Evolutionary conservation across 1,140 invertebrate species (phyloP).

Genomic region (Drosophila sp.): DNA sequence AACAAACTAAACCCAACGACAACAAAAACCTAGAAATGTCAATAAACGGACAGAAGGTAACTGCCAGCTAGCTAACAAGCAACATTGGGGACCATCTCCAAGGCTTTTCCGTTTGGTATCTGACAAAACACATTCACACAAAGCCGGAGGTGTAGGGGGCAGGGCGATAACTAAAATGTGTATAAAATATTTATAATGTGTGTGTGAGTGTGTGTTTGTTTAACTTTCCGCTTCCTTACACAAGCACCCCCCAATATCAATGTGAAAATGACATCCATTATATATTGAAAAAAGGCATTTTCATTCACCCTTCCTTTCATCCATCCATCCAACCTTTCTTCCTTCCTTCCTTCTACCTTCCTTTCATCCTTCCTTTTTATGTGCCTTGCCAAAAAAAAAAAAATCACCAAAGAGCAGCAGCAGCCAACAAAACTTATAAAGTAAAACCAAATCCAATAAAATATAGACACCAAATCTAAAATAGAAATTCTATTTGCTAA

Average conservation of each 20-base stretch:
- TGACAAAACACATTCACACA: conserved; percentile 25
- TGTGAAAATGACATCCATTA: conserved; percentile 34
- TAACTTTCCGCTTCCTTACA: conserved; percentile 43
- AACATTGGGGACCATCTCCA: conserved; percentile 36
- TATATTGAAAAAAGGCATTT: conserved; percentile 46
- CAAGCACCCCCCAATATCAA: conserved; percentile 20
- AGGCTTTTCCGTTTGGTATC: conserved; percentile 39
- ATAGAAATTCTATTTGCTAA: conserved; percentile 56
- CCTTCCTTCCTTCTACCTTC: conserved; percentile 1
- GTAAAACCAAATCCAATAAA: conserved; percentile 44
- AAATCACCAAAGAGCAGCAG: conserved; percentile 23
- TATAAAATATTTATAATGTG: conserved; percentile 45
- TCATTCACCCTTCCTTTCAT: conserved; percentile 31
- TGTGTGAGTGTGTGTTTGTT: conserved; percentile 30
- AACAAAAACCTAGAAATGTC: conserved; percentile 49
- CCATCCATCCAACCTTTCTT: no score
- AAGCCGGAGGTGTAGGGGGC: no score
- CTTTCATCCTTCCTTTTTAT: conserved; percentile 5
- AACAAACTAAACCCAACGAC: not conserved
- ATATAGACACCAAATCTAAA: conserved; percentile 40
- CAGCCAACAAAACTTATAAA: conserved; percentile 12
- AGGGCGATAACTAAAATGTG: conserved; percentile 45
- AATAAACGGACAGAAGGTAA: conserved; percentile 40
- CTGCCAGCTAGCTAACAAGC: conserved; percentile 19
- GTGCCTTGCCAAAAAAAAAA: conserved; percentile 27